Evolutionary conservation across 2,888 invertebrate genomes (phyloP).

Genomic region (Exephanes ischioxanthus): DNA sequence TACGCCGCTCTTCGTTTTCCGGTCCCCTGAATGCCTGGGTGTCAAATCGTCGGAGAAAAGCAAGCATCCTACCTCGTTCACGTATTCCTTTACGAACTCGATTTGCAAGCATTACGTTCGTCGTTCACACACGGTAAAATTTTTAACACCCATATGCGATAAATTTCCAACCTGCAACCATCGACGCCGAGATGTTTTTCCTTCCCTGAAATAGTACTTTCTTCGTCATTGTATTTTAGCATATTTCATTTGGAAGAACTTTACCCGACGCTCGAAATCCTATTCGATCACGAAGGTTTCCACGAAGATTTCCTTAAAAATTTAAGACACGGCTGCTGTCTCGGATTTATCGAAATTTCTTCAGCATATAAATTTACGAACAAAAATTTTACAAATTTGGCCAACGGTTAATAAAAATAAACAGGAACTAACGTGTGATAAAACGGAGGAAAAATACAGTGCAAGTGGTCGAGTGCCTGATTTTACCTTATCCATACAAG

Average conservation of each 20-base stretch:
- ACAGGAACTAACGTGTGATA: too few species aligned
- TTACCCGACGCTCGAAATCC: not conserved
- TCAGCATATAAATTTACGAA: not conserved
- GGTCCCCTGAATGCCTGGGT: not conserved
- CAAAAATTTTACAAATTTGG: not conserved
- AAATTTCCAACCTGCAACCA: not conserved
- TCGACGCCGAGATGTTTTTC: not conserved
- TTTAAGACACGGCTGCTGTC: not conserved
- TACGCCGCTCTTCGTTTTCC: slow-evolving; percentile 20
- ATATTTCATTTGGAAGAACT: not conserved
- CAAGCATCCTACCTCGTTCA: slow-evolving; percentile 8
- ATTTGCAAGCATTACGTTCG: not conserved
- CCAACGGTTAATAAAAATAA: not conserved
- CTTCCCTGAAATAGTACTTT: not conserved
- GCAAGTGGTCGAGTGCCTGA: too few species aligned
- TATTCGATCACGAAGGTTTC: not conserved
- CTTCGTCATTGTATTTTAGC: not conserved
- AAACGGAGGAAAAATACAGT: too few species aligned
- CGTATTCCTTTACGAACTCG: slow-evolving; percentile 5
- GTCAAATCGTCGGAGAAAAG: slow-evolving; percentile 30
- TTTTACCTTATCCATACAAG: too few species aligned
- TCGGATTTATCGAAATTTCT: not conserved
- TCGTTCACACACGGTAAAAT: not conserved
- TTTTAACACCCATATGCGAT: not conserved
- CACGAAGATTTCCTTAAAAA: not conserved